Percentiles rank a stretch among this genome's conserved stretches.
Conservation (phyloP, 2,888 invertebrate genomes). For the Perizoma affinitatum region DNA sequence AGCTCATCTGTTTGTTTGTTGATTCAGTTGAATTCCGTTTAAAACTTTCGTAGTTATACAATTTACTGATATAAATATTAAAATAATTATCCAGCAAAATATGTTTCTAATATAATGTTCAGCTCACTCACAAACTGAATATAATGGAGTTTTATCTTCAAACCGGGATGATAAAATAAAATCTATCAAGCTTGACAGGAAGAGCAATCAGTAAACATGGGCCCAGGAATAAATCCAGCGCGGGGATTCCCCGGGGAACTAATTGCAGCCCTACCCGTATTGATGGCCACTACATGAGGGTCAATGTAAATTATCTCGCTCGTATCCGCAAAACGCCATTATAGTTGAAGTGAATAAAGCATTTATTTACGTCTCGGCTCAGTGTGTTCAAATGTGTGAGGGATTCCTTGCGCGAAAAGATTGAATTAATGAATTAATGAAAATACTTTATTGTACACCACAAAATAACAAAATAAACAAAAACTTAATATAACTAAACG, state of each 20-base stretch:
- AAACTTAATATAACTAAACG: too few relatives aligned
- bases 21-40: too few relatives aligned
- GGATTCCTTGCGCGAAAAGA: not conserved
- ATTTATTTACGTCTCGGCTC: slow-evolving; percentile 56
- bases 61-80: too few relatives aligned
- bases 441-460: too few relatives aligned
- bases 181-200: slow-evolving; percentile 28
- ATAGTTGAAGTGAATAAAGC: slow-evolving; percentile 43
- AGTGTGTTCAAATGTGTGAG: not conserved
- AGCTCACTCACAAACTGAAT: too few relatives aligned
- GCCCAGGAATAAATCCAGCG: slow-evolving; percentile 71
- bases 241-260: slow-evolving; percentile 66
- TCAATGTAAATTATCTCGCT: slow-evolving; percentile 75
- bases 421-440: too few relatives aligned
- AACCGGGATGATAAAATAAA: slow-evolving; percentile 14
- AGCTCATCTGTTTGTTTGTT: too few relatives aligned
- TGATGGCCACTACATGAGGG: slow-evolving; percentile 74
- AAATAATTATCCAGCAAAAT: too few relatives aligned
- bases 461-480: too few relatives aligned
- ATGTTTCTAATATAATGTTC: too few relatives aligned
- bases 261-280: slow-evolving; percentile 78
- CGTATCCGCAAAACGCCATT: slow-evolving; percentile 63
- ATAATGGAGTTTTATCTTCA: not conserved
- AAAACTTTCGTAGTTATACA: too few relatives aligned
- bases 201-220: slow-evolving; percentile 65